These are phyloP conservation scores for Hystrix cristata DNA, from an alignment of 2,113 vertebrate genomes.

Conservation along the genomic window DNA sequence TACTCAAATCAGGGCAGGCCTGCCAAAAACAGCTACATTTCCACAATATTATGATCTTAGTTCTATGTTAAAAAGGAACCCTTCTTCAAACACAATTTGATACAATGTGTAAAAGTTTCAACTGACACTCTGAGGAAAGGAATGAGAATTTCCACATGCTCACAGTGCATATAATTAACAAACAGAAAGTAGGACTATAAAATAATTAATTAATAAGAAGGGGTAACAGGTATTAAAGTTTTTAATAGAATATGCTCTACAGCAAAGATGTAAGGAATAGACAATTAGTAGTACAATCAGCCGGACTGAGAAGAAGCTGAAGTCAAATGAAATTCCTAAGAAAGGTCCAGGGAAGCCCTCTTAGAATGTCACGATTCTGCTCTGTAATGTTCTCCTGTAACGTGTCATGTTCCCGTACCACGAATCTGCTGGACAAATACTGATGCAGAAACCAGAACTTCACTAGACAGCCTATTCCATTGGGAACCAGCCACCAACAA, in stretches of 20 bases:
- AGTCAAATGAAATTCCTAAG: not conserved
- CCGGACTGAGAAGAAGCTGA: not conserved
- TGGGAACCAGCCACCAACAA: not conserved
- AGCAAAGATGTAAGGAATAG: not conserved
- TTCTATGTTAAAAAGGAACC: not conserved
- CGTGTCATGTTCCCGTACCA: too few species aligned
- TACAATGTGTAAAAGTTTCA: not conserved
- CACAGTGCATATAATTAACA: slow-evolving; percentile 18
- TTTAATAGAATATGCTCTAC: not conserved
- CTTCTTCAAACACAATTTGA: slow-evolving; percentile 34
- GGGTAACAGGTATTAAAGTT: not conserved
- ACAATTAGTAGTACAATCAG: not conserved
- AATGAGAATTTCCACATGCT: not conserved
- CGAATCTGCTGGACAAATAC: not conserved
- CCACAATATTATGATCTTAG: not conserved
- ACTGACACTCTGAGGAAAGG: not conserved
- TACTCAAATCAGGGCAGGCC: not conserved
- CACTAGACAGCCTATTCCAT: not conserved
- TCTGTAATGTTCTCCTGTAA: not conserved
- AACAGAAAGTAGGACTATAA: not conserved
- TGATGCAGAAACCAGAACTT: not conserved
- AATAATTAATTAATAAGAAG: not conserved
- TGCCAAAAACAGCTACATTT: not conserved
- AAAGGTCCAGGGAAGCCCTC: not conserved
- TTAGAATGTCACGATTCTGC: not conserved